Evolutionary conservation across 35 echinoderm and acorn worm species (phyloP).

Genomic region (Acanthaster planci): DNA sequence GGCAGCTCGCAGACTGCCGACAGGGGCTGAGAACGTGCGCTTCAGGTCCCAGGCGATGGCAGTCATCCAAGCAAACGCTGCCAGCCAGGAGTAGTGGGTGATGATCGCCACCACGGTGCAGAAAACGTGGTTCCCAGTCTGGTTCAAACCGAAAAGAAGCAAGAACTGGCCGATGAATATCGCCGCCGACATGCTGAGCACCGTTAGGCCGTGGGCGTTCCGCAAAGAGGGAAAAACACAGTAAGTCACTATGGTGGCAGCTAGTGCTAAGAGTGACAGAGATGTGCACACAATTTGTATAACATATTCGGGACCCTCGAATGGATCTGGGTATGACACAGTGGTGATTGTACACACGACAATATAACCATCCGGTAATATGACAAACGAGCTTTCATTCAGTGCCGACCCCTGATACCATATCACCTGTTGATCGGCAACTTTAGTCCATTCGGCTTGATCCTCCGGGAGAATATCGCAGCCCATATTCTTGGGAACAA

Average conservation of each 20-base stretch:
- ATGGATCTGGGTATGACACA: background rate
- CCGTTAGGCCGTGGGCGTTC: background rate
- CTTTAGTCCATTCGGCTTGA: too few species aligned
- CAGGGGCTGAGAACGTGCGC: background rate
- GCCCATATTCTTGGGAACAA: too few species aligned
- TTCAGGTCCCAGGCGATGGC: slow-evolving; percentile 19
- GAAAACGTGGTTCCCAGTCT: background rate
- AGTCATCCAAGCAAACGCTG: slow-evolving; percentile 43
- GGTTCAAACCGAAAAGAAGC: background rate
- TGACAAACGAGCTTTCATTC: too few species aligned
- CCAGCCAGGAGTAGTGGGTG: slow-evolving; percentile 28
- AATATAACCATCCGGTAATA: too few species aligned
- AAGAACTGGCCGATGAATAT: slow-evolving; percentile 19
- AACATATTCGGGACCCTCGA: background rate
- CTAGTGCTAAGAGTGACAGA: slow-evolving; percentile 3
- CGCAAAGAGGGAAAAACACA: background rate
- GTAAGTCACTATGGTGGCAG: slow-evolving; percentile 14
- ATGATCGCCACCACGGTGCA: background rate
- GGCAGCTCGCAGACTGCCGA: too few species aligned
- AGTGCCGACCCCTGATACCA: too few species aligned
- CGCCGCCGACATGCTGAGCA: background rate
- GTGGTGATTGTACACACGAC: too few species aligned
- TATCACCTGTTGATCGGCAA: too few species aligned
- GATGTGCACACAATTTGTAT: background rate
- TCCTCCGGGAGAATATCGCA: too few species aligned